phyloP scores from a whole-genome alignment of 2,888 invertebrate species.

The Teleogryllus oceanicus region DNA sequence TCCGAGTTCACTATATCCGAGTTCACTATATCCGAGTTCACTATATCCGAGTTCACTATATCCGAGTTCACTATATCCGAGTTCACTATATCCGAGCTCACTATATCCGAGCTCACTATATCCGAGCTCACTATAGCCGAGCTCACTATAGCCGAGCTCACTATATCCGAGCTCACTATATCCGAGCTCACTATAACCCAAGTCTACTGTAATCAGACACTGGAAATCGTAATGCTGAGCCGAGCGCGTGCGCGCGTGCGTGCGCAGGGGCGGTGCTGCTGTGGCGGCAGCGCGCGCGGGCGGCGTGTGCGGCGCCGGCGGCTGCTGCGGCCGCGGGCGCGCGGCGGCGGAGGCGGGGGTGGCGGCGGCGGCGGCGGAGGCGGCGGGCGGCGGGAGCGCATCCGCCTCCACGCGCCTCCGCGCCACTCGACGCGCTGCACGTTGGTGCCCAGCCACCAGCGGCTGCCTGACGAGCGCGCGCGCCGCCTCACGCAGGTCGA shows the following conservation, averaged over 20 bases:
- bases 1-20: too few relatives aligned
- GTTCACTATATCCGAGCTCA: too few relatives aligned
- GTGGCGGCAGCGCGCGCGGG: conserved; percentile 24
- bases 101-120: too few relatives aligned
- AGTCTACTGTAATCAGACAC: too few relatives aligned
- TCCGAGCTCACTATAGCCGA: too few relatives aligned
- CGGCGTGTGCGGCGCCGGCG: neutral
- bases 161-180: too few relatives aligned
- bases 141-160: too few relatives aligned
- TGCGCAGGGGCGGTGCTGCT: conserved; percentile 20
- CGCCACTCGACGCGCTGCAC: conserved; percentile 46
- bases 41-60: too few relatives aligned
- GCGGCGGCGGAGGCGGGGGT: neutral
- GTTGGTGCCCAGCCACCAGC: conserved; percentile 38
- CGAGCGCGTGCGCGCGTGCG: neutral
- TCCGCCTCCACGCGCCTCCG: conserved; percentile 53
- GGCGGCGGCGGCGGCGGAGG: conserved; percentile 25
- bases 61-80: too few relatives aligned
- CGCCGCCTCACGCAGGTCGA: conserved; percentile 54
- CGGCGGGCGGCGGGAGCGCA: conserved; percentile 40
- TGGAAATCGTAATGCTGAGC: too few relatives aligned
- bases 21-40: too few relatives aligned
- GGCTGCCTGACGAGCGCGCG: conserved; percentile 45
- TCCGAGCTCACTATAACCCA: too few relatives aligned
- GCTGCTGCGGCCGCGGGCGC: neutral